Base-by-base conservation (phyloP, 2,888 invertebrate genomes). In the Napeogenes sylphis region DNA sequence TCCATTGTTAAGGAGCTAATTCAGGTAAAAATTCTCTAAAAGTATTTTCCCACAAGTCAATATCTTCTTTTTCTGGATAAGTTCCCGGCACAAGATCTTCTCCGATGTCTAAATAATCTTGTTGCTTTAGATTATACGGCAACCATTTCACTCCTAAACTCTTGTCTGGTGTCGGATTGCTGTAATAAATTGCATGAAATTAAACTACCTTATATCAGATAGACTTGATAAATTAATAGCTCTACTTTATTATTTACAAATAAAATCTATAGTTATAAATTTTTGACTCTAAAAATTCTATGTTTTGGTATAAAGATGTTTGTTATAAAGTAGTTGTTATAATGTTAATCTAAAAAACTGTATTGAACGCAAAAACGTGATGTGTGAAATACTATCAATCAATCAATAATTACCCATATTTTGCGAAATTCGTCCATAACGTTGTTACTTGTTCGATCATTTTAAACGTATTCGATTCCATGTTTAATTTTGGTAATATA, bases 371-470 rank as follows among this genome's bases (percentile, higher is more conserved):
- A 38, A 38, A 6, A 38, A 38, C 4, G 38, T 38, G 38, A 38
- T 38, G 2, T 38, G 38, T 42, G 12, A 42, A 6, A 10, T 42
- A 3, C 42, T 42, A 10, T 10, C 5, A 42, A 10, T 3, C 3
- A 10, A 42, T 42, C 10, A 10, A 10, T 42, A 10, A 80, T 78
- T 69, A 87, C 85, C 86, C 85, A 60, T 70, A 78, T 73, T 85
- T 86, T 0, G 85, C 86, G 56, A 86, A 86, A 63, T 87, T 84
- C 0, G 86, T 84, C 84, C 84, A 87, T 13, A 87, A 70, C 13
- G 68, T 82, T 0, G 79, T 80, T 0, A 82, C 69, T 56, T 68
- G 77, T 0, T 84, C 71, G 12, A 87, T 79, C 64, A 80, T 68
- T 59, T 77, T 70, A 55, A 78, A 81, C 4, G 71, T 70, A 1